Evolutionary conservation across 2,888 invertebrate species (phyloP), one percentile per base, ranked within the genome.

Genomic region (Dicyrtomina minuta): DNA sequence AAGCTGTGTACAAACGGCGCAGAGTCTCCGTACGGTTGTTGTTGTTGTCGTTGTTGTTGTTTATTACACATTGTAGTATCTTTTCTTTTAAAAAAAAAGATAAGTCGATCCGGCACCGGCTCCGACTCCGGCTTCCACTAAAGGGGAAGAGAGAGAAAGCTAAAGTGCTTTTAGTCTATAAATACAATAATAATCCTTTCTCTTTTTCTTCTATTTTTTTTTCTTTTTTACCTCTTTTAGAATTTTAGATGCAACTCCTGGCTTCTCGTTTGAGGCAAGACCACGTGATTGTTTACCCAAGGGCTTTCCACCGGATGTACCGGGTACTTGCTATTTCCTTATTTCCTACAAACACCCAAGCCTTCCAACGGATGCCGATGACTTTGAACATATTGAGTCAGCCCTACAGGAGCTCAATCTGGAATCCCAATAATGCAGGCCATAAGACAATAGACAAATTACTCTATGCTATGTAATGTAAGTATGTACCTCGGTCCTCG

Each of bases 251-350:
- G 87, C 89, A 82, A 87, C 88, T 79, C 87, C 88, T 53, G 92
- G 91, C 68, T 94, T 93, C 80, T 83, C 85, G 74, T 87, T 93
- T 83, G 89, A 90, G 80, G 85, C 89, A 15, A 86, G 94, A 75
- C 88, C 89, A 79, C 87, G 88, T 53, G 87, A 88, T 69, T 91
- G 88, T 82, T 86, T 94, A 77, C 94, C 94, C 12, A 90, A 89
- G 82, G 93, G 91, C 79, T 93, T 93, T 83, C 90, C 91, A 55
- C 85, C 87, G 79, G 87, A 89, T 79, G 88, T 88, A 68, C 86
- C 88, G 55, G 92, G 91, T 76, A 92, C 91, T 43, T 93, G 93
- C 81, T 88, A 94, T 83, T 95, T 94, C 82, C 86, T 94, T 66
- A 88, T 88, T 79, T 88, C 87, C 77, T 95, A 92, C 84, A 85